Evolutionary conservation across 2,888 invertebrate genomes (phyloP).

Genomic region (Melanchra persicariae): DNA sequence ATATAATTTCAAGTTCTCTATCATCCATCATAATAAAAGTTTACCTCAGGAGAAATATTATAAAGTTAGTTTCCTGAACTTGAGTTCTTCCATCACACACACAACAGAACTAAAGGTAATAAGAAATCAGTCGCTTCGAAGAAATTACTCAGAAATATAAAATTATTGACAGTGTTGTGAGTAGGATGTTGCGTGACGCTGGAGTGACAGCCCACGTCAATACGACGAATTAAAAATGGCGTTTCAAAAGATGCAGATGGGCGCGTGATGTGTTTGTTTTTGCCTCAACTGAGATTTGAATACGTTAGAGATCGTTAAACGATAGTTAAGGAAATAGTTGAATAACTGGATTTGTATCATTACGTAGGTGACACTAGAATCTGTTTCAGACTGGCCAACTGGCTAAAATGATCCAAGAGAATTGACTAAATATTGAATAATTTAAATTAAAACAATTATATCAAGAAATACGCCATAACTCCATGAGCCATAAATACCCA

Average conservation of each 20-base stretch:
- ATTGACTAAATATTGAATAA: not conserved
- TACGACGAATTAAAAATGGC: constrained; percentile 35
- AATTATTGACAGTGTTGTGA: constrained; percentile 42
- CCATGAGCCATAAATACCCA: not conserved
- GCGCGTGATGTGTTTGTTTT: constrained; percentile 17
- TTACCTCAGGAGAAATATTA: not conserved
- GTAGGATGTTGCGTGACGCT: constrained; percentile 33
- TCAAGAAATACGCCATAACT: not conserved
- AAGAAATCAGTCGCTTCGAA: constrained; percentile 14
- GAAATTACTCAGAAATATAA: constrained; percentile 20
- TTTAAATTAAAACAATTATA: not conserved
- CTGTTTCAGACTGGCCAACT: not conserved
- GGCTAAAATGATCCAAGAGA: not conserved
- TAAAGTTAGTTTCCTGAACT: constrained; percentile 6
- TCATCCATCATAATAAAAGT: constrained; percentile 12
- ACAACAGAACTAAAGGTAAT: constrained; percentile 28
- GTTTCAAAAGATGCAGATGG: constrained; percentile 20
- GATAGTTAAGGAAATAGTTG: not conserved
- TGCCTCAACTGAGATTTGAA: not conserved
- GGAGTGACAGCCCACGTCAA: constrained; percentile 43
- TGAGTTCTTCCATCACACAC: not conserved
- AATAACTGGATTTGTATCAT: not conserved
- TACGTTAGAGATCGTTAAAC: constrained; percentile 4
- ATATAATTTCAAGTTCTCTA: not conserved
- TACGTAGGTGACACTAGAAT: not conserved